These are phyloP conservation scores for Drosophila prolongata DNA, from an alignment of 2,888 invertebrate genomes.

Conservation along the genomic window DNA sequence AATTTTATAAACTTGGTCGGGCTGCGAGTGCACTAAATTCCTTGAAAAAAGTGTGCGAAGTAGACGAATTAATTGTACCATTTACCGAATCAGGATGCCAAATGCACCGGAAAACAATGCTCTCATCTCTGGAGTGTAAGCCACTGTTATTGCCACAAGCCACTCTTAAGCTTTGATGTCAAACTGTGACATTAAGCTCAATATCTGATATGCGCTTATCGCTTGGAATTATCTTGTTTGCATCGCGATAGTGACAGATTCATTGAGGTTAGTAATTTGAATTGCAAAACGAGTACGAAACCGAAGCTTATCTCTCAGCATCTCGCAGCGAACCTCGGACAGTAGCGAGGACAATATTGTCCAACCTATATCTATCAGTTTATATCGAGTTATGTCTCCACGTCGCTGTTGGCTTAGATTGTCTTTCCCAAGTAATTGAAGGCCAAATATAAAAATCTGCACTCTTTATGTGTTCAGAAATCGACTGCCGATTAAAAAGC, in stretches of 20 bases:
- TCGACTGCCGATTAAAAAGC: no score
- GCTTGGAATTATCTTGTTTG: constrained; percentile 48
- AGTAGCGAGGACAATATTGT: constrained; percentile 54
- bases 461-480: constrained; percentile 33
- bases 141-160: not conserved
- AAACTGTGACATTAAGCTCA: constrained; percentile 47
- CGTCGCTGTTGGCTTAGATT: constrained; percentile 3
- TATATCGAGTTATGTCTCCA: constrained; percentile 25
- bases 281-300: constrained; percentile 58
- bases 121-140: no score
- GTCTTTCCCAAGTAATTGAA: constrained; percentile 34
- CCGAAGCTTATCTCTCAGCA: constrained; percentile 52
- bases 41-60: no score
- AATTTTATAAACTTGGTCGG: no score
- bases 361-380: constrained; percentile 18
- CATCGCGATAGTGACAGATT: constrained; percentile 40
- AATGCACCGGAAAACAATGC: no score
- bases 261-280: constrained; percentile 56
- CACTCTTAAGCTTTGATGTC: constrained; percentile 2
- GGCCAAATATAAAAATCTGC: constrained; percentile 49
- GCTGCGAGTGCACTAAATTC: no score
- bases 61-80: no score
- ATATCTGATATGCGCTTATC: constrained; percentile 52
- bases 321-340: constrained; percentile 35
- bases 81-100: no score